These are phyloP conservation scores for Dynastes grantii DNA, from an alignment of 2,888 invertebrate genomes.

Conservation along the genomic window DNA sequence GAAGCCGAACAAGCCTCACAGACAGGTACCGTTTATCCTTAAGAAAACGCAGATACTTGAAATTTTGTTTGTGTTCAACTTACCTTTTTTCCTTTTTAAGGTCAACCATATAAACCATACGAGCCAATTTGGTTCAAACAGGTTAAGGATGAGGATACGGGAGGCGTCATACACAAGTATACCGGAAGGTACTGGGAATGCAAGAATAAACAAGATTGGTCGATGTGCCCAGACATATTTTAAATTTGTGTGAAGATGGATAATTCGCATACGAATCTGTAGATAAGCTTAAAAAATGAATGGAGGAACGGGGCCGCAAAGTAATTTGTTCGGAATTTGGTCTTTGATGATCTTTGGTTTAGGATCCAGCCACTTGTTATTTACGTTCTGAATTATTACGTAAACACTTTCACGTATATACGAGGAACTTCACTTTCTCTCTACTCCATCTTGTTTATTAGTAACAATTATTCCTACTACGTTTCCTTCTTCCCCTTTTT, in stretches of 20 bases:
- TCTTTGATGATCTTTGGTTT: slow-evolving; percentile 20
- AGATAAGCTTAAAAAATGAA: slow-evolving; percentile 42
- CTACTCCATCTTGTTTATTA: neutral
- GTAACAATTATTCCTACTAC: neutral
- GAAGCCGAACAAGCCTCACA: slow-evolving; percentile 83
- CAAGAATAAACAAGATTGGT: slow-evolving; percentile 92
- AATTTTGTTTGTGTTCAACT: neutral
- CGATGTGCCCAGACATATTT: slow-evolving; percentile 93
- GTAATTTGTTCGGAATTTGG: slow-evolving; percentile 9
- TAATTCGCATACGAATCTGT: slow-evolving; percentile 34
- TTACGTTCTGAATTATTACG: slow-evolving; percentile 6
- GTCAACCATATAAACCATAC: slow-evolving; percentile 80
- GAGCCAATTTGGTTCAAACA: slow-evolving; percentile 94
- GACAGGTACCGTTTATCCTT: slow-evolving; percentile 68
- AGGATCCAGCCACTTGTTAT: slow-evolving; percentile 14
- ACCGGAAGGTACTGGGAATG: slow-evolving; percentile 94
- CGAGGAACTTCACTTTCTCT: neutral
- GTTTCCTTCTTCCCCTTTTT: neutral
- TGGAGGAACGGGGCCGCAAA: slow-evolving; percentile 2
- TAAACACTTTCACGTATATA: slow-evolving; percentile 13
- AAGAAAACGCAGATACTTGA: neutral
- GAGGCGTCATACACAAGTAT: slow-evolving; percentile 85
- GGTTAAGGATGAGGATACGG: slow-evolving; percentile 81
- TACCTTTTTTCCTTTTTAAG: slow-evolving; percentile 58
- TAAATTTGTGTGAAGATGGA: slow-evolving; percentile 63